Base-by-base conservation (phyloP, 23 tunicate genomes). In the Trididemnum nubilum region DNA sequence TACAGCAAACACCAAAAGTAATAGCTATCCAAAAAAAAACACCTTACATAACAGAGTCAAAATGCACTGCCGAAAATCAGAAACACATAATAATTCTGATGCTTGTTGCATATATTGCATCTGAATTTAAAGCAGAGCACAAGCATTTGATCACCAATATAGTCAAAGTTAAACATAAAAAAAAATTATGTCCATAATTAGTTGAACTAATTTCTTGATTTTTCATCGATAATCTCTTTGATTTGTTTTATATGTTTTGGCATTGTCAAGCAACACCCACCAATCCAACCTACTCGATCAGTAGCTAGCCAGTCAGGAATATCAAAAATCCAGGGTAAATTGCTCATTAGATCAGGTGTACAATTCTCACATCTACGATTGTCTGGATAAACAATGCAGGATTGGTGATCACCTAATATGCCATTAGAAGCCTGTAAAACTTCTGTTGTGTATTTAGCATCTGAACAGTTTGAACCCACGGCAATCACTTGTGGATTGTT, bases 401-500 rank as follows among this genome's bases (percentile, higher is more conserved):
- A 66, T 65, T 93, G 89, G 33, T 88, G 85, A 23, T 34, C 58
- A 71, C 57, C 64, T 58, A 93, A 7, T 2, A 36, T 4, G 7
- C 80, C 60, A 26, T 74, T 80, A 26, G 87, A 83, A 7, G 76
- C 71, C 29, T 79, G 25, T 33, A 84, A 37, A 0, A 88, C 34
- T 0, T 65, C n/a, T 35, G 12, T 36, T 24, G 85, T 82, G 32
- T 33, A 51, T 33, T 63, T 24, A 12, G 85, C 44, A 22, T 73
- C 65, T 29, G 83, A 85, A 73, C 98, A 93, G 54, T 93, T 93
- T 18, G 85, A 33, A n/a, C 98, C 98, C 36, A 93, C 73, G 1
- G 98, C 92, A 37, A 80, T 61, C 2, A 93, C 87, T 75, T 93
- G 98, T 29, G 76, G 73, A 51, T 80, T 34, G 35, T 73, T 35